Percentiles rank a stretch among this genome's conserved stretches.
Conservation (phyloP, 2,113 vertebrate species). For the Cynoglossus semilaevis region DNA sequence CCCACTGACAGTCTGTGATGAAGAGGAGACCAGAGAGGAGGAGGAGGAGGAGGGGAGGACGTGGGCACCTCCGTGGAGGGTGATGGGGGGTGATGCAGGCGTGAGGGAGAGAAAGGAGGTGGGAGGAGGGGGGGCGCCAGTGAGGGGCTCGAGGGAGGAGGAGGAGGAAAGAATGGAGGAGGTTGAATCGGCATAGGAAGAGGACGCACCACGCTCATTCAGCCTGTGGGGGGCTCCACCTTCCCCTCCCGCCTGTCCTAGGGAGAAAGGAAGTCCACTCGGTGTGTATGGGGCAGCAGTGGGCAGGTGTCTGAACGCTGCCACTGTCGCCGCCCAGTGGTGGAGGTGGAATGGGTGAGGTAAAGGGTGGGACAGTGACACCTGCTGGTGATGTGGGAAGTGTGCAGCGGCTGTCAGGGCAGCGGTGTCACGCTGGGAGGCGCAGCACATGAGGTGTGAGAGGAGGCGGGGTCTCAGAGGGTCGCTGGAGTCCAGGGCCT, state of each 20-base stretch:
- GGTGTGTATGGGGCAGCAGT: conserved; percentile 69
- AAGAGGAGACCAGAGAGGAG: conserved; percentile 74
- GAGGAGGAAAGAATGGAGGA: conserved; percentile 70
- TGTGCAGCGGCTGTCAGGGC: conserved; percentile 74
- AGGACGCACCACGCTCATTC: conserved; percentile 47
- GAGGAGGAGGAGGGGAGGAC: conserved; percentile 78
- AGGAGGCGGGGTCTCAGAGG: conserved; percentile 85
- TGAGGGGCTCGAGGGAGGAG: conserved; percentile 68
- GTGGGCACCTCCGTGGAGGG: conserved; percentile 80
- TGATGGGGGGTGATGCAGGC: conserved; percentile 81
- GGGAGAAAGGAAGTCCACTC: conserved; percentile 57
- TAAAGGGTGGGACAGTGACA: conserved; percentile 71
- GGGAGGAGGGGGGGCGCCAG: conserved; percentile 80
- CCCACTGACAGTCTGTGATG: conserved; percentile 70
- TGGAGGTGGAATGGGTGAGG: conserved; percentile 81
- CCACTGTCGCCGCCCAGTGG: conserved; percentile 75
- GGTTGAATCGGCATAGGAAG: no score
- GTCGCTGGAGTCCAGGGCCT: conserved; percentile 86
- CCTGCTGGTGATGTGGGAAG: conserved; percentile 63
- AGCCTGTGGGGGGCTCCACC: conserved; percentile 82
- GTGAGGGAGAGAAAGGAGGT: conserved; percentile 87
- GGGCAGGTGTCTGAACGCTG: conserved; percentile 82
- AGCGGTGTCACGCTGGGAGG: conserved; percentile 85
- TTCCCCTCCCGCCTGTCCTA: conserved; percentile 26
- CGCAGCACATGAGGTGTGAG: conserved; percentile 90